Evolutionary conservation across 1,140 invertebrate genomes (phyloP), one percentile per base, ranked within the genome.

Genomic region (Lysiphlebus fabarum): DNA sequence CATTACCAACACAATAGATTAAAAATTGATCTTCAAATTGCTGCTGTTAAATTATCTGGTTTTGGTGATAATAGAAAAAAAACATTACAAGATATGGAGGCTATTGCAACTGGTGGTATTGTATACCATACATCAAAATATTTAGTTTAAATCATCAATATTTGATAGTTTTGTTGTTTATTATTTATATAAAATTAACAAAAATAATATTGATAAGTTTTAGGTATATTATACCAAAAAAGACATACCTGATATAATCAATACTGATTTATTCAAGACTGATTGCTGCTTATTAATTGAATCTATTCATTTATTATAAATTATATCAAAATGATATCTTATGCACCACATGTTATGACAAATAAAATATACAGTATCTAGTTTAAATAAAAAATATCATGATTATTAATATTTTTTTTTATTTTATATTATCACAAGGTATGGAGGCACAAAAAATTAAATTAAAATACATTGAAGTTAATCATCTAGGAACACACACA

Each of bases 41-140:
- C 91, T 57, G 97, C 98, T 53, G 96, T 99, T 0, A 99, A 99
- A 77, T 97, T 97, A 3, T 98, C 98, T 59, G 98, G 98, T 8
- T 99, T 99, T 77, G 98, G 97, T 58, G 98, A 99, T 74, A 99
- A 99, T 71, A 87, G 98, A 37, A 99, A 99, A 81, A 90, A 93
- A 26, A 99, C 95, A 0, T 81, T 99, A 1, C 90, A 93, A 69
- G 98, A 99, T 71, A 99, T 99, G 90, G n/a, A n/a, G n/a, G 97
- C 98, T 4, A 92, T 99, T 71, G 86, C 96, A 17, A 93, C 95
- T 14, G 98, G 98, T 65, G 97, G 92, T 57, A 91, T 97, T 76
- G 93, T 99, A 2, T 98, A n/a, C n/a, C n/a, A n/a, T n/a, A n/a
- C n/a, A n/a, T n/a, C n/a, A n/a, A n/a, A n/a, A n/a, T n/a, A n/a